phyloP scores from a whole-genome alignment of 2,888 invertebrate genomes.

The Charanyca ferruginea region DNA sequence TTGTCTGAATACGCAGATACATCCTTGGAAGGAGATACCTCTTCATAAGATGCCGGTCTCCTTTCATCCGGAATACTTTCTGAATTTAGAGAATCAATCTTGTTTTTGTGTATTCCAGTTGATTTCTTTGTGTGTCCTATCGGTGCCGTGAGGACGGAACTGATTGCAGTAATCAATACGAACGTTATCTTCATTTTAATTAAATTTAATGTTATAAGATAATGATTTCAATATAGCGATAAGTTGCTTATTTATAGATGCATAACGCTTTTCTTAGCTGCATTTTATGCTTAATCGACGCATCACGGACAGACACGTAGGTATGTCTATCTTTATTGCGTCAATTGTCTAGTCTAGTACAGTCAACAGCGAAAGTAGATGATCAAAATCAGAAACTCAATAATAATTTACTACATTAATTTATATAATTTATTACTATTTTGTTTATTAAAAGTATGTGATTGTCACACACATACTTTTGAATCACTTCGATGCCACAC shows the following conservation, averaged over 20 bases:
- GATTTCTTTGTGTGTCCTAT: background rate
- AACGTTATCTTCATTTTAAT: slow-evolving; percentile 51
- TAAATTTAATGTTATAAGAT: background rate
- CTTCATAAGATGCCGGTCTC: background rate
- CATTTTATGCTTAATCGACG: slow-evolving; percentile 26
- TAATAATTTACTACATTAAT: no score
- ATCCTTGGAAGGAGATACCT: background rate
- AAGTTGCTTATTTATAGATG: slow-evolving; percentile 32
- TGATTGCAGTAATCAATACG: slow-evolving; percentile 22
- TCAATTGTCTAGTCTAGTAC: background rate
- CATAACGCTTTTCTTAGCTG: background rate
- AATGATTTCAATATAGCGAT: slow-evolving; percentile 13
- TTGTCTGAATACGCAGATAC: background rate
- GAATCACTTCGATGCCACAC: no score
- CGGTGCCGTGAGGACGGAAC: slow-evolving; percentile 32
- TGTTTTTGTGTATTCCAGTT: background rate
- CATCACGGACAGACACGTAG: no score
- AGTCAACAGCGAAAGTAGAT: no score
- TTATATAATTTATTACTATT: no score
- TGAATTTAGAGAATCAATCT: background rate
- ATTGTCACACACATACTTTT: no score
- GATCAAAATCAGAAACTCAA: no score
- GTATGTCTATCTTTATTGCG: background rate
- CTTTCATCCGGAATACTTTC: background rate
- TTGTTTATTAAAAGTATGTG: no score